phyloP scores from a whole-genome alignment of 2,113 vertebrate species.

The Polypterus senegalus region DNA sequence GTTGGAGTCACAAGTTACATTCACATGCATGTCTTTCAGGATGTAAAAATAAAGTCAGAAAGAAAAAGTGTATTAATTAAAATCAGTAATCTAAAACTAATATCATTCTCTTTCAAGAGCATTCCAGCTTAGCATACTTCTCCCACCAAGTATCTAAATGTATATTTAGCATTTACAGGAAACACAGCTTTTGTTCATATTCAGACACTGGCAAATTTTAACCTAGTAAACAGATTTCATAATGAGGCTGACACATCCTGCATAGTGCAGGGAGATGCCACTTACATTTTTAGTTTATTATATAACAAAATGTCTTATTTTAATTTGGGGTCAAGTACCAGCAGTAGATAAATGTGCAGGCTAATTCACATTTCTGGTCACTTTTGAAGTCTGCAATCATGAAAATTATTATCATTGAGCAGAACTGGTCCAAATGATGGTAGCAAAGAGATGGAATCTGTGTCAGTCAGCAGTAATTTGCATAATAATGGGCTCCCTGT shows the following conservation, averaged over 20 bases:
- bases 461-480: conserved; percentile 77
- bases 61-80: too few species aligned
- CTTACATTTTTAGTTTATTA: conserved; percentile 72
- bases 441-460: conserved; percentile 67
- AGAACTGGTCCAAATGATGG: conserved; percentile 65
- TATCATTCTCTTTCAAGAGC: too few species aligned
- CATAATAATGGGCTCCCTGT: conserved; percentile 86
- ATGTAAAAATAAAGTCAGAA: too few species aligned
- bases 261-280: conserved; percentile 55
- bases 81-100: too few species aligned
- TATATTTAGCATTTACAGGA: too few species aligned
- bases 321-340: conserved; percentile 78
- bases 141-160: too few species aligned
- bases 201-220: not conserved
- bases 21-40: too few species aligned
- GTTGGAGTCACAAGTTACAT: too few species aligned
- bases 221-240: not conserved
- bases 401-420: conserved; percentile 82
- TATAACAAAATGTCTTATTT: conserved; percentile 74
- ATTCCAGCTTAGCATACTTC: too few species aligned
- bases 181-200: not conserved
- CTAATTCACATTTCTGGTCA: conserved; percentile 65
- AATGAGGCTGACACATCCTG: not conserved
- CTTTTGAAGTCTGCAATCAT: conserved; percentile 78
- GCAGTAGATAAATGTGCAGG: conserved; percentile 66